Evolutionary conservation across 1,140 invertebrate species (phyloP).

Genomic region (Drosophila guanche): DNA sequence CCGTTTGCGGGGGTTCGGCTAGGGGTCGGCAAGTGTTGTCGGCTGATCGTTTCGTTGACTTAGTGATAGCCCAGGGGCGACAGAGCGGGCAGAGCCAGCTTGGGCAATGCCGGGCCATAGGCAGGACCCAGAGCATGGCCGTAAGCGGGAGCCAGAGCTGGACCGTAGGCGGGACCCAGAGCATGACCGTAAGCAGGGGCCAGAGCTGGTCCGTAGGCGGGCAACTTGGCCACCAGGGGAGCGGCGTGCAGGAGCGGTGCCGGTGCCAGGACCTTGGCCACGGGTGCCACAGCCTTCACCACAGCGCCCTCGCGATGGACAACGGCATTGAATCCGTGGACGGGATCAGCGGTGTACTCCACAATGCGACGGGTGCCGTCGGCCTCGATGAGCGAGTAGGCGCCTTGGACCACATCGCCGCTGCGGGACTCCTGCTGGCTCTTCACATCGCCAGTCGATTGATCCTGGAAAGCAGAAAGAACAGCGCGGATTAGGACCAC

Average conservation of each 20-base stretch:
- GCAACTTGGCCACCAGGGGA: constrained; percentile 61
- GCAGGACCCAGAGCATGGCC: constrained; percentile 16
- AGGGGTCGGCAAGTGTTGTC: constrained; percentile 38
- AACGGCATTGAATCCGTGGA: constrained; percentile 85
- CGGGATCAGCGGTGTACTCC: constrained; percentile 85
- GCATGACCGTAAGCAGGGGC: constrained; percentile 27
- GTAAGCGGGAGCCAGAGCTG: neutral
- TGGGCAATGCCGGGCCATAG: constrained; percentile 15
- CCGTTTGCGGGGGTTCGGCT: constrained; percentile 49
- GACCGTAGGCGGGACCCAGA: constrained; percentile 34
- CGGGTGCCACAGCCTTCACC: constrained; percentile 79
- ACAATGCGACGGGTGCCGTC: constrained; percentile 85
- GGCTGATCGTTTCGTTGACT: constrained; percentile 43
- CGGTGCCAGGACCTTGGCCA: constrained; percentile 77
- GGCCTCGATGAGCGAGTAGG: constrained; percentile 86
- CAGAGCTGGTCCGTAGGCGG: constrained; percentile 48
- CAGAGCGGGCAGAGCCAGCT: constrained; percentile 44
- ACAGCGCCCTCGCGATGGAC: constrained; percentile 84
- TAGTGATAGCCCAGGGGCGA: constrained; percentile 66
- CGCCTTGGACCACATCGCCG: constrained; percentile 86
- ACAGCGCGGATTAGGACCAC: neutral
- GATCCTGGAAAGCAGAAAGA: constrained; percentile 78
- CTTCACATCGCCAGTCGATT: constrained; percentile 86
- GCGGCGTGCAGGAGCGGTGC: constrained; percentile 69
- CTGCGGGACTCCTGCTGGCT: constrained; percentile 85